Evolutionary conservation across 1,140 invertebrate genomes (phyloP).

Genomic region (Platyscapa corneri): DNA sequence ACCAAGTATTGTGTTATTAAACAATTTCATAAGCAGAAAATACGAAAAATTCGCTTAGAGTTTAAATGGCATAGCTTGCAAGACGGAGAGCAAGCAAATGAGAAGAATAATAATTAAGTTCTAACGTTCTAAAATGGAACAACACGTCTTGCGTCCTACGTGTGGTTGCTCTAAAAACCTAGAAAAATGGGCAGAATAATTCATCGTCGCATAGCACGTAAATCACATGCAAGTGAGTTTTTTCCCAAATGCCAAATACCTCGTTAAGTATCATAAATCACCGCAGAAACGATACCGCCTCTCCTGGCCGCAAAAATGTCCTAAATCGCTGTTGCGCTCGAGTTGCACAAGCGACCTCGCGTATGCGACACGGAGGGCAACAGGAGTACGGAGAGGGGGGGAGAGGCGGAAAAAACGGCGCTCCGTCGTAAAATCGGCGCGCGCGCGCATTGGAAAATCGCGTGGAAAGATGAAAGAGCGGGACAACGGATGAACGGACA

Average conservation of each 20-base stretch:
- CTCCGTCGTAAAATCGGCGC: too few relatives aligned
- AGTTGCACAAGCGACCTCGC: not conserved
- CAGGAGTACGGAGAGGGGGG: not conserved
- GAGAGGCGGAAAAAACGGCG: not conserved
- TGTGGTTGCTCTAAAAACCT: not conserved
- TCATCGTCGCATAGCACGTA: not conserved
- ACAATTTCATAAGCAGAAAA: not conserved
- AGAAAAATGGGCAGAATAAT: not conserved
- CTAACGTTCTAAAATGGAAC: not conserved
- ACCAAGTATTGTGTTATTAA: not conserved
- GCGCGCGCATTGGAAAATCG: not conserved
- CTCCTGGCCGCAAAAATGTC: not conserved
- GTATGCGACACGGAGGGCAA: not conserved
- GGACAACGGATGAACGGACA: too few relatives aligned
- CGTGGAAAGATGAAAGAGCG: too few relatives aligned
- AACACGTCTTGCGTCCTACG: too few relatives aligned
- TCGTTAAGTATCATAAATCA: conserved; percentile 21
- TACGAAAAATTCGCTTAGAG: not conserved
- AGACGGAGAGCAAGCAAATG: not conserved
- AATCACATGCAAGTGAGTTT: not conserved
- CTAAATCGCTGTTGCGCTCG: not conserved
- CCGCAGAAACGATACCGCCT: not conserved
- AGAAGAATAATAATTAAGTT: not conserved
- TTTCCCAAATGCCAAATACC: not conserved
- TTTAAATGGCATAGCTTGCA: not conserved